phyloP scores from a whole-genome alignment of 2,888 invertebrate genomes.

The Polyploca ridens region DNA sequence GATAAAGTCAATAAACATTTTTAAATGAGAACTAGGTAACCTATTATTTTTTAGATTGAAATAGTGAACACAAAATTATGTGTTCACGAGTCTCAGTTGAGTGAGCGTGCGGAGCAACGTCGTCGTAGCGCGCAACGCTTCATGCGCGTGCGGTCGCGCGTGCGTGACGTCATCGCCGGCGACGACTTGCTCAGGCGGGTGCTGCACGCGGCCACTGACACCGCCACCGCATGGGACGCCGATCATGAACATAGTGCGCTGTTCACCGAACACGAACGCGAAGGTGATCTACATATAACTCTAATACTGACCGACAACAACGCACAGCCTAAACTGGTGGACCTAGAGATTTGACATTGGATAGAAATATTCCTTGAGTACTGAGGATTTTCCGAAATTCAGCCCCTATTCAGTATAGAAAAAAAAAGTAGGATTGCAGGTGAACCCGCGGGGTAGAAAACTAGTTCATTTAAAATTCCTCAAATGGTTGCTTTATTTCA shows the following conservation, averaged over 20 bases:
- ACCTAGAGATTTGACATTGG: slow-evolving; percentile 17
- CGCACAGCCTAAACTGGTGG: too few species aligned
- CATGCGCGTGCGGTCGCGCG: slow-evolving; percentile 55
- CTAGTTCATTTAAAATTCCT: too few species aligned
- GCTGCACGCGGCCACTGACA: slow-evolving; percentile 33
- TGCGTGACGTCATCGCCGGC: slow-evolving; percentile 56
- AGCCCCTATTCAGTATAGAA: too few species aligned
- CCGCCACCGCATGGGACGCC: slow-evolving; percentile 31
- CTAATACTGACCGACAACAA: too few species aligned
- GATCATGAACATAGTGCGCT: slow-evolving; percentile 33
- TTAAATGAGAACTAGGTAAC: too few species aligned
- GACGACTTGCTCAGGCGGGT: slow-evolving; percentile 52
- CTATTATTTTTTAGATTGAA: slow-evolving; percentile 54
- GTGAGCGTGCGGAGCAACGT: slow-evolving; percentile 55
- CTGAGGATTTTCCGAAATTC: too few species aligned
- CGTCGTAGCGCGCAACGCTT: slow-evolving; percentile 55
- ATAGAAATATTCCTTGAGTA: background rate
- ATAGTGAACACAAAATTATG: slow-evolving; percentile 68
- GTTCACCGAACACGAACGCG: slow-evolving; percentile 33
- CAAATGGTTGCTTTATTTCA: background rate
- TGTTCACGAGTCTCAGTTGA: slow-evolving; percentile 62
- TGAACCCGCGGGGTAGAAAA: too few species aligned
- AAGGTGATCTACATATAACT: slow-evolving; percentile 40
- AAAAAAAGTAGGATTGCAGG: too few species aligned
- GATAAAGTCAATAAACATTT: too few species aligned